phyloP scores from a whole-genome alignment of 2,888 invertebrate genomes.

The Cataglyphis livida region DNA sequence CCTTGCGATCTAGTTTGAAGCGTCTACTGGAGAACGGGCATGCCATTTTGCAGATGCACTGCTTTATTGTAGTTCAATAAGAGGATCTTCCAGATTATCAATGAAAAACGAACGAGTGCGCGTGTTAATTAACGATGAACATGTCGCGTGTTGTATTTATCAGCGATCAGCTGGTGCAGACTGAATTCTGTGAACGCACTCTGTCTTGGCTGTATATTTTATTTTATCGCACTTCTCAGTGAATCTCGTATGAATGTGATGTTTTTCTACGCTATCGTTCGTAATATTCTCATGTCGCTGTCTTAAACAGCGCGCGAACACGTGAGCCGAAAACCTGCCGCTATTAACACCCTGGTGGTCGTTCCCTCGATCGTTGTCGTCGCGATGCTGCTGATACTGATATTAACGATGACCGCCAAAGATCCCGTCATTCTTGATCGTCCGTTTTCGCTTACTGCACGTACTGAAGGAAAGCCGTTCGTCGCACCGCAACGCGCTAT shows the following conservation, averaged over 20 bases:
- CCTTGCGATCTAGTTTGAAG: conserved; percentile 62
- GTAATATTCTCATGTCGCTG: conserved; percentile 57
- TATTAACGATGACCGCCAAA: background rate
- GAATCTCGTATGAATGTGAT: conserved; percentile 1
- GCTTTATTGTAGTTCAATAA: conserved; percentile 11
- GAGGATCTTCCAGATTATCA: conserved; percentile 7
- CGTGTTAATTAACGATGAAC: conserved; percentile 53
- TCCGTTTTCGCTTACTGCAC: conserved; percentile 48
- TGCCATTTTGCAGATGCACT: conserved; percentile 78
- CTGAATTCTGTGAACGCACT: conserved; percentile 16
- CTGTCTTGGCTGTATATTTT: background rate
- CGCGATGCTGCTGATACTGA: background rate
- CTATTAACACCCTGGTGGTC: conserved; percentile 48
- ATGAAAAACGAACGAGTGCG: conserved; percentile 8
- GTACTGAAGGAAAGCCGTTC: conserved; percentile 38
- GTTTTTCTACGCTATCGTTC: conserved; percentile 25
- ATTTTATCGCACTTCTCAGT: background rate
- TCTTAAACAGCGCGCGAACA: conserved; percentile 41
- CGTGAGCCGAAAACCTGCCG: conserved; percentile 48
- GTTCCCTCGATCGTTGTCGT: conserved; percentile 25
- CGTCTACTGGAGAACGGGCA: conserved; percentile 82
- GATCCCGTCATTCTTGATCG: conserved; percentile 30
- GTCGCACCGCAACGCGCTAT: conserved; percentile 57
- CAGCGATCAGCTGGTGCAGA: conserved; percentile 70
- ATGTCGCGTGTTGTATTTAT: conserved; percentile 67